Percentiles rank a stretch among this genome's conserved stretches.
These are phyloP conservation scores for Drosophila sturtevanti DNA, from an alignment of 1,140 invertebrate genomes.

Conservation along the genomic window DNA sequence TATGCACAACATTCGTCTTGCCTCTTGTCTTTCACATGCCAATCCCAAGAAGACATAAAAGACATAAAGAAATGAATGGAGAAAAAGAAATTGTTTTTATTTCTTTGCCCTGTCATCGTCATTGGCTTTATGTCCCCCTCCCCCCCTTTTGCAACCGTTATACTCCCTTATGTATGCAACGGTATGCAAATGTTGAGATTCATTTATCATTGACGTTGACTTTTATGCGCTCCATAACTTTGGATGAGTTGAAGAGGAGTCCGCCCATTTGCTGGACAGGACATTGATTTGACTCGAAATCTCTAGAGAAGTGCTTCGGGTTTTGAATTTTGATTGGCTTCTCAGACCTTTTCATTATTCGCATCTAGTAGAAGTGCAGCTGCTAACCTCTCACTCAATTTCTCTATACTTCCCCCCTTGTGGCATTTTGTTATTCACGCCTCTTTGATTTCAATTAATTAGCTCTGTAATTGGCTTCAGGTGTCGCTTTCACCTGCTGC, in stretches of 20 bases:
- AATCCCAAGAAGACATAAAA: neutral
- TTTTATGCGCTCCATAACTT: constrained; percentile 70
- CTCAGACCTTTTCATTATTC: constrained; percentile 23
- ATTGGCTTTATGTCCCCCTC: constrained; percentile 13
- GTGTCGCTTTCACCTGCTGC: constrained; percentile 30
- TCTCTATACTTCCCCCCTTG: too few species aligned
- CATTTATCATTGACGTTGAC: constrained; percentile 71
- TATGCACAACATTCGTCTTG: constrained; percentile 41
- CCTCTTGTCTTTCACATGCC: constrained; percentile 31
- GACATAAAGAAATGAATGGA: neutral
- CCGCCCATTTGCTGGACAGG: constrained; percentile 24
- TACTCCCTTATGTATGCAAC: constrained; percentile 34
- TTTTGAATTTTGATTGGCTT: constrained; percentile 36
- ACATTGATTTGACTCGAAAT: constrained; percentile 64
- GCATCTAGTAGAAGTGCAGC: too few species aligned
- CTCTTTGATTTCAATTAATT: constrained; percentile 64
- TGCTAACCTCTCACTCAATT: too few species aligned
- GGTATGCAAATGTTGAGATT: constrained; percentile 61
- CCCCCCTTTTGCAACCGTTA: neutral
- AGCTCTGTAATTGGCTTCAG: constrained; percentile 56
- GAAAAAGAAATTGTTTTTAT: constrained; percentile 31
- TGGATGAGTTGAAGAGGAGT: constrained; percentile 2
- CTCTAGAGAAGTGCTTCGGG: neutral
- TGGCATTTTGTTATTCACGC: constrained; percentile 17
- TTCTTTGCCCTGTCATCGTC: constrained; percentile 3